These are phyloP conservation scores for Synodontis membranacea DNA, from an alignment of 2,113 vertebrate genomes.

Conservation along the genomic window DNA sequence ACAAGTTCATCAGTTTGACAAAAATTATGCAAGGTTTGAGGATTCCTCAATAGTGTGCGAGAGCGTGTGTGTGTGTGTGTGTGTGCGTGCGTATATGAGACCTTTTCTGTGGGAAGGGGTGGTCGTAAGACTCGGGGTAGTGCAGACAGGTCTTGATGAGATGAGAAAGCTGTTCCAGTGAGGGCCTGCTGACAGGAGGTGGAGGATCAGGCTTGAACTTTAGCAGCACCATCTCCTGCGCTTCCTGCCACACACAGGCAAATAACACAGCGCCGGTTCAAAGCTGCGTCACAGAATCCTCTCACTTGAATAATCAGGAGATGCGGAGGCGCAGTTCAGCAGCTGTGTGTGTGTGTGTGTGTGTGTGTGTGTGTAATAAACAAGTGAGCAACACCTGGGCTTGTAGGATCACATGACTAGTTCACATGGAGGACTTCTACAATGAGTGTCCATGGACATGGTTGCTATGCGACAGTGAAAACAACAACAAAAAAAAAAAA, in stretches of 20 bases:
- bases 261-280: not conserved
- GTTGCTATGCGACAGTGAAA: slow-evolving; percentile 54
- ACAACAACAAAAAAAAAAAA: not conserved
- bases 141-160: slow-evolving; percentile 92
- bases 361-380: slow-evolving; percentile 3
- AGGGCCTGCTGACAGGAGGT: slow-evolving; percentile 73
- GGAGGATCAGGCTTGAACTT: slow-evolving; percentile 87
- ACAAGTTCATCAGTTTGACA: not conserved
- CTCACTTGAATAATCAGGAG: not conserved
- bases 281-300: not conserved
- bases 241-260: slow-evolving; percentile 75
- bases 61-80: slow-evolving; percentile 10
- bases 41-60: not conserved
- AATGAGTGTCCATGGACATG: slow-evolving; percentile 34
- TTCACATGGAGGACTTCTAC: slow-evolving; percentile 36
- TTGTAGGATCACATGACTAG: slow-evolving; percentile 20
- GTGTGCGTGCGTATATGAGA: slow-evolving; percentile 50
- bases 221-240: slow-evolving; percentile 86
- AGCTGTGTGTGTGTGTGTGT: not conserved
- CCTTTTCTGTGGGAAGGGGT: slow-evolving; percentile 88
- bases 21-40: not conserved
- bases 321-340: not conserved
- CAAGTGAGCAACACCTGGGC: slow-evolving; percentile 1
- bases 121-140: slow-evolving; percentile 89
- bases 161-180: slow-evolving; percentile 85